Percentiles rank a stretch among this genome's conserved stretches.
phyloP scores from a whole-genome alignment of 2,797 vertebrate species.

The Diceros bicornis region DNA sequence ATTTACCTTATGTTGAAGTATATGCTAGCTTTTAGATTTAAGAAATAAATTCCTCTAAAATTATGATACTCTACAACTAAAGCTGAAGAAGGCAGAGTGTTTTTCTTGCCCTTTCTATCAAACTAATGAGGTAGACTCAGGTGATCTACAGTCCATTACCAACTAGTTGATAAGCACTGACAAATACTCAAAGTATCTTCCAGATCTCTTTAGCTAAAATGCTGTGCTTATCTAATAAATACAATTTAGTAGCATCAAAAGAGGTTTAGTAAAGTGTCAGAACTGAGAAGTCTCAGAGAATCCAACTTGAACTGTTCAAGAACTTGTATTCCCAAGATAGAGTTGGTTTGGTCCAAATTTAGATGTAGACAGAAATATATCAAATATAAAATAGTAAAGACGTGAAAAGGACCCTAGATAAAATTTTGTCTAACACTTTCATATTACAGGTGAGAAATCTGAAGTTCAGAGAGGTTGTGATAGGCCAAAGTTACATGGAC shows the following conservation, averaged over 20 bases:
- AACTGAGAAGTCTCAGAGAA: background rate
- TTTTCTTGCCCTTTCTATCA: background rate
- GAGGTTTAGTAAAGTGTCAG: background rate
- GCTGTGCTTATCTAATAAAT: conserved; percentile 48
- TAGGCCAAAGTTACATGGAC: background rate
- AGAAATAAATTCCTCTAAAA: conserved; percentile 61
- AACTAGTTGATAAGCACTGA: conserved; percentile 3
- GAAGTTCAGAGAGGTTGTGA: background rate
- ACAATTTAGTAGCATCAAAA: conserved; percentile 19
- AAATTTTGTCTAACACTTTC: conserved; percentile 17
- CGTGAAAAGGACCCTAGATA: background rate
- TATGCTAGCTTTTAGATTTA: conserved; percentile 39
- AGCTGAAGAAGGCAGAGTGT: conserved; percentile 3
- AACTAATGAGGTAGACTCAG: background rate
- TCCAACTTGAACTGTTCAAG: background rate
- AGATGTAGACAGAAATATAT: conserved; percentile 24
- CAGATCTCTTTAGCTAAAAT: conserved; percentile 22
- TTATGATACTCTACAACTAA: background rate
- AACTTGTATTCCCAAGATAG: conserved; percentile 1
- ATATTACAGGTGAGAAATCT: conserved; percentile 16
- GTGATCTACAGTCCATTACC: background rate
- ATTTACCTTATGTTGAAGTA: background rate
- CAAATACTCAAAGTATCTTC: background rate
- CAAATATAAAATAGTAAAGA: conserved; percentile 44
- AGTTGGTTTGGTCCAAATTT: conserved; percentile 34